Base-by-base conservation (phyloP, 2,888 invertebrate genomes). In the Ochropleura leucogaster region DNA sequence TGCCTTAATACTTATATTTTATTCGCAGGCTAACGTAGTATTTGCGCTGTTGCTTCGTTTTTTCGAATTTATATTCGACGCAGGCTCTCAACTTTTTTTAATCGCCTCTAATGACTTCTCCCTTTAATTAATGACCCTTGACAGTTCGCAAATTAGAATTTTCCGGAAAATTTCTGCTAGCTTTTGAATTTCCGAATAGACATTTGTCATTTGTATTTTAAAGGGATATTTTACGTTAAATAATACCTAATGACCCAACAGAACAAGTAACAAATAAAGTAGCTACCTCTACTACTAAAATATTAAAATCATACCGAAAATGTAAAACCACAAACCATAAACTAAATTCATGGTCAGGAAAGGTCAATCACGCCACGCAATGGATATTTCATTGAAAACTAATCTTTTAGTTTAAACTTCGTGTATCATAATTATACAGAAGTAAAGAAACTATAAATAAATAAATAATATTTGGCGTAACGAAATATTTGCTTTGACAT, bases 111-210 rank as follows among this genome's bases (percentile, higher is more conserved):
- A 95, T 94, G 94, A 94, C 94, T 93, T 89, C 90, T 92, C 89
- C 84, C 89, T 90, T 91, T 95, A 95, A 96, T 95, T 95, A 95
- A 96, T 94, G 94, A 90, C 87, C 87, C 90, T 92, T 91, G 92
- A 92, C 92, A 90, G 89, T 91, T 91, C 89, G 91, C 88, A 90
- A 93, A 93, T 92, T 90, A 89, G 89, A 90, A 90, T 90, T 93
- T 92, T 89, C 85, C 86, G 84, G 83, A 83, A 92, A 92, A 91
- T 89, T 89, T 89, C 82, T 88, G 86, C 89, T 87, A 86, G 88
- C 89, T 86, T 82, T 84, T 82, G 72, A 77, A 75, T 68, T 73
- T 80, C 77, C 46, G 67, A 72, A 72, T 49, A 59, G 0, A 60
- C 59, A 76, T 83, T 84, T 69, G 73, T 80, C 63, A 72, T 70